Evolutionary conservation across 2,797 vertebrate genomes (phyloP).

Genomic region (Rhinichthys osculus): DNA sequence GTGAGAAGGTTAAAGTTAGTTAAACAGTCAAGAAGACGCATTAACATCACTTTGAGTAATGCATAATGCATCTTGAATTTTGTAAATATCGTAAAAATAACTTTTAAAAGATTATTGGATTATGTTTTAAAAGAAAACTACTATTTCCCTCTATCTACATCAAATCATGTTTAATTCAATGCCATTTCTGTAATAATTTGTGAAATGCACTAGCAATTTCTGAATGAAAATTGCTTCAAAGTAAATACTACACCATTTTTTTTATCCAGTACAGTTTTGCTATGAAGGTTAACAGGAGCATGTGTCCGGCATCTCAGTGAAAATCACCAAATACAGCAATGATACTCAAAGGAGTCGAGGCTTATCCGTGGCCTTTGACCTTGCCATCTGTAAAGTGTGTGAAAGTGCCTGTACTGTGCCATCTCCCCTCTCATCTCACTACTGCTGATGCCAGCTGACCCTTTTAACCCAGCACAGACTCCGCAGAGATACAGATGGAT

Average conservation of each 20-base stretch:
- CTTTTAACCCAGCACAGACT: constrained; percentile 37
- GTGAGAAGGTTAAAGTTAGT: background rate
- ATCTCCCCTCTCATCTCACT: constrained; percentile 8
- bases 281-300: background rate
- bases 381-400: constrained; percentile 10
- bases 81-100: no score
- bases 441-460: constrained; percentile 10
- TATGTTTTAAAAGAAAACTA: no score
- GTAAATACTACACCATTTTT: background rate
- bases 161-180: background rate
- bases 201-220: background rate
- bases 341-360: background rate
- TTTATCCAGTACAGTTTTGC: background rate
- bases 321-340: background rate
- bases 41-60: background rate
- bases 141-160: background rate
- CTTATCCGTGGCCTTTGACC: constrained; percentile 1
- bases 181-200: background rate
- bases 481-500: constrained; percentile 15
- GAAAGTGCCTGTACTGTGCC: background rate
- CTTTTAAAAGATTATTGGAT: no score
- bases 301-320: background rate
- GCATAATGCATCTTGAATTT: background rate
- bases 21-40: no score
- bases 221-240: no score